Base-by-base conservation (phyloP, 2,888 invertebrate genomes). In the Glomeris marginata region DNA sequence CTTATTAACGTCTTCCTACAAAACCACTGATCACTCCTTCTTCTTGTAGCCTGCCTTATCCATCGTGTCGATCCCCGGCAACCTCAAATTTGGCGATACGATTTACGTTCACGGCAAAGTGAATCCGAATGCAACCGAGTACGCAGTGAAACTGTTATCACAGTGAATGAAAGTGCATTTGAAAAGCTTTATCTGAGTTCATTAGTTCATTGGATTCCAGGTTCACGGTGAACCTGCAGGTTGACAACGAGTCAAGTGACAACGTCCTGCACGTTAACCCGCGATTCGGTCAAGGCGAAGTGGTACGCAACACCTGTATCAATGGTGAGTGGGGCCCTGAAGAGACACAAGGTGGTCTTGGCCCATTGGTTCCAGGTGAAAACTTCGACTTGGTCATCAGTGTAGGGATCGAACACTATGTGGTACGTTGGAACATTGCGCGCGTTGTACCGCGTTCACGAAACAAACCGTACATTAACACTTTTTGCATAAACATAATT, bases 201-300 rank as follows among this genome's bases (percentile, higher is more conserved):
- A n/a, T n/a, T n/a, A n/a, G n/a, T n/a, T n/a, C n/a, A n/a, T n/a
- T n/a, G 28, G 28, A 28, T 28, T 28, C 3, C 28, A 47, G 47
- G 33, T 47, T 33, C 18, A 15, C 35, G 10, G 41, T 47, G n/a
- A 47, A 47, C 47, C 35, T 47, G 41, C 22, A 47, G 35, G 16
- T 16, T 41, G 47, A 38, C 6, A 28, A 40, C n/a, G 47, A 47
- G n/a, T 28, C 28, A 41, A 41, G 38, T 22, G 41, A 47, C 41
- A 42, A 41, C 18, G 22, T 15, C 36, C 43, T 49, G 21, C 49
- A 49, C 36, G 43, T 49, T 21, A 49, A 49, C 43, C 49, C 49
- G 8, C 49, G 49, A 20, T 37, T 49, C 21, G 47, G 38, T 18
- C 16, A 13, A 4, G 44, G 49, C 43, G 33, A 36, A 20, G 37